These are phyloP conservation scores for Acyrthosiphon pisum DNA, from an alignment of 1,140 invertebrate genomes.

Conservation along the genomic window DNA sequence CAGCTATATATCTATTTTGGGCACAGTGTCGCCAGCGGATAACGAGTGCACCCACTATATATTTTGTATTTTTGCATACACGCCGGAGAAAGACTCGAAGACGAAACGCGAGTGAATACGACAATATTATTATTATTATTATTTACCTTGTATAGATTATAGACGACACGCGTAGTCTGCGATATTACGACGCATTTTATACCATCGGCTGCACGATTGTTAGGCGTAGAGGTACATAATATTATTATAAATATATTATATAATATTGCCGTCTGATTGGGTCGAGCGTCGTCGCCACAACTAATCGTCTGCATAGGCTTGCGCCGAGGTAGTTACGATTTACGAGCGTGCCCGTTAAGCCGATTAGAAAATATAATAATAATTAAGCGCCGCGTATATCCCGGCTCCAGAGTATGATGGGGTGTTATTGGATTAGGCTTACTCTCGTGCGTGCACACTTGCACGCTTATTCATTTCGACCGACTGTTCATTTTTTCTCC, in stretches of 20 bases:
- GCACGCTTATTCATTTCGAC: neutral
- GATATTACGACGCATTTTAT: neutral
- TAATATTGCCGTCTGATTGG: no score
- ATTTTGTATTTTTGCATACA: neutral
- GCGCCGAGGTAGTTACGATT: neutral
- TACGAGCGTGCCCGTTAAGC: neutral
- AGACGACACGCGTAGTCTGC: neutral
- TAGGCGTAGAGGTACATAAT: no score
- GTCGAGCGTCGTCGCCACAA: no score
- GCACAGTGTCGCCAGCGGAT: no score
- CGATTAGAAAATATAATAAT: conserved; percentile 9
- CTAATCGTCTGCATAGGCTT: neutral
- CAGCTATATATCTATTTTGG: neutral
- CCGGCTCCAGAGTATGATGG: neutral
- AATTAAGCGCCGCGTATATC: neutral
- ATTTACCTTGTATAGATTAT: no score
- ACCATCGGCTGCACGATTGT: neutral
- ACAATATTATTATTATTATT: neutral
- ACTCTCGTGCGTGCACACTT: neutral
- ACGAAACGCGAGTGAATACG: neutral
- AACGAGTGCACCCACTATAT: no score
- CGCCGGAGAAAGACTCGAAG: neutral
- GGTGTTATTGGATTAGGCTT: neutral
- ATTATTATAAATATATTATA: no score
- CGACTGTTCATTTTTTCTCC: neutral